Evolutionary conservation across 2,113 vertebrate species (phyloP).

Genomic region (Trochalopteron elliotii): DNA sequence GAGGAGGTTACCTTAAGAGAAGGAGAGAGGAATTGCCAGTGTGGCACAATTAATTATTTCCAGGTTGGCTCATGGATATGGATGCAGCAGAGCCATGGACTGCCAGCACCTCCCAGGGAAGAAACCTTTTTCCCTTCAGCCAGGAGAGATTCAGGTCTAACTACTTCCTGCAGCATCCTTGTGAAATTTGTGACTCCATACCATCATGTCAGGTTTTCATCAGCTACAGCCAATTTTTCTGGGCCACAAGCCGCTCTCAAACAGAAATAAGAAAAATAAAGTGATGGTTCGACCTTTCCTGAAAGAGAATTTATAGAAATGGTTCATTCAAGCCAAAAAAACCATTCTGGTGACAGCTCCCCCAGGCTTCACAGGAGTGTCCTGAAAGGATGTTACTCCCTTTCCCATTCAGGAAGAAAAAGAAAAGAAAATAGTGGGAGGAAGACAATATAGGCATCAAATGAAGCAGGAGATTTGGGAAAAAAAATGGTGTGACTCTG

Average conservation of each 20-base stretch:
- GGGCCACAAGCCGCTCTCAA: not conserved
- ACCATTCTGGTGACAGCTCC: not conserved
- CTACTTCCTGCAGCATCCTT: not conserved
- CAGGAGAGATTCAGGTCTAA: not conserved
- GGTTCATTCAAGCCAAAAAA: not conserved
- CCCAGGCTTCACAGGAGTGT: not conserved
- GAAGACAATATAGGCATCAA: not conserved
- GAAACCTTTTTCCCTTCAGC: not conserved
- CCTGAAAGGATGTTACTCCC: not conserved
- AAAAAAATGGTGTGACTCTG: not conserved
- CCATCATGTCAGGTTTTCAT: not conserved
- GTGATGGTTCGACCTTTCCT: not conserved
- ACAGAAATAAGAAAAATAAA: not conserved
- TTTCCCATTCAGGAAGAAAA: not conserved
- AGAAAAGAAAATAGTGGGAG: not conserved
- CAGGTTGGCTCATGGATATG: accelerated
- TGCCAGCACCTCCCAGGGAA: not conserved
- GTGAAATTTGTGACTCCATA: not conserved
- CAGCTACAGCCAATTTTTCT: not conserved
- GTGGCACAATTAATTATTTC: accelerated
- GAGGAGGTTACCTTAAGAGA: not conserved
- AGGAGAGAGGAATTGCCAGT: not conserved
- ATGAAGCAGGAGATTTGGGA: not conserved
- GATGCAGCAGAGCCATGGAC: not conserved
- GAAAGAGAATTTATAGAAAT: not conserved